A percentile compares a stretch with the other conserved stretches of the same genome.
These are phyloP conservation scores for Spodoptera picta DNA, from an alignment of 2,888 invertebrate genomes.

Conservation along the genomic window DNA sequence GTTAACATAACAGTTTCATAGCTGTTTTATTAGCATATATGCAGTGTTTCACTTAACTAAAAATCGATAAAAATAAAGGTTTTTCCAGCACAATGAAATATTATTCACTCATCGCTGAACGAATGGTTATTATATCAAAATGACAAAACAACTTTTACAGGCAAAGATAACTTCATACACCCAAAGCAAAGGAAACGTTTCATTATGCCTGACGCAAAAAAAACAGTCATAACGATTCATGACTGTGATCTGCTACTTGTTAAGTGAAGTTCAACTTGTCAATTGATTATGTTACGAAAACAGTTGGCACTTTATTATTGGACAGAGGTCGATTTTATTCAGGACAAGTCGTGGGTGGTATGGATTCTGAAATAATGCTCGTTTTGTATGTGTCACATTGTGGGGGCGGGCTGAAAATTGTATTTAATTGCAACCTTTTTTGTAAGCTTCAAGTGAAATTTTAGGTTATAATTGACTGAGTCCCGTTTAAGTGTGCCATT, in stretches of 20 bases:
- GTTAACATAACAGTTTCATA: conserved; percentile 57
- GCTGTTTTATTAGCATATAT: no score
- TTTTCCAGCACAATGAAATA: neutral
- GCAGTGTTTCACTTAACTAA: no score
- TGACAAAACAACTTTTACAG: neutral
- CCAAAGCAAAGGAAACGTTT: conserved; percentile 20
- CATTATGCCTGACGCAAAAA: conserved; percentile 2
- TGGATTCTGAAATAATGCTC: conserved; percentile 51
- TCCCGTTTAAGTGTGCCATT: conserved; percentile 4
- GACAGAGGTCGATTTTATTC: conserved; percentile 65
- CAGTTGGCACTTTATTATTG: conserved; percentile 52
- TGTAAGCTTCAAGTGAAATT: conserved; percentile 28
- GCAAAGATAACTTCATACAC: conserved; percentile 9
- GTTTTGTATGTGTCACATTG: conserved; percentile 56
- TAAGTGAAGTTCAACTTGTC: conserved; percentile 52
- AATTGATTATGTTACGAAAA: conserved; percentile 61
- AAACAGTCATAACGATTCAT: conserved; percentile 28
- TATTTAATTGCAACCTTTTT: conserved; percentile 44
- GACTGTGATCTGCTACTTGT: conserved; percentile 45
- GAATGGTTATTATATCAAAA: conserved; percentile 7
- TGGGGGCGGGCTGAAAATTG: conserved; percentile 51
- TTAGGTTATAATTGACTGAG: conserved; percentile 34
- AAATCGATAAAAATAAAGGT: no score
- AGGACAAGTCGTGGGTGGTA: conserved; percentile 65
- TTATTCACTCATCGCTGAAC: conserved; percentile 16